Evolutionary conservation across 2,888 invertebrate genomes (phyloP), one percentile per base, ranked within the genome.

Genomic region (Smittia sp.): DNA sequence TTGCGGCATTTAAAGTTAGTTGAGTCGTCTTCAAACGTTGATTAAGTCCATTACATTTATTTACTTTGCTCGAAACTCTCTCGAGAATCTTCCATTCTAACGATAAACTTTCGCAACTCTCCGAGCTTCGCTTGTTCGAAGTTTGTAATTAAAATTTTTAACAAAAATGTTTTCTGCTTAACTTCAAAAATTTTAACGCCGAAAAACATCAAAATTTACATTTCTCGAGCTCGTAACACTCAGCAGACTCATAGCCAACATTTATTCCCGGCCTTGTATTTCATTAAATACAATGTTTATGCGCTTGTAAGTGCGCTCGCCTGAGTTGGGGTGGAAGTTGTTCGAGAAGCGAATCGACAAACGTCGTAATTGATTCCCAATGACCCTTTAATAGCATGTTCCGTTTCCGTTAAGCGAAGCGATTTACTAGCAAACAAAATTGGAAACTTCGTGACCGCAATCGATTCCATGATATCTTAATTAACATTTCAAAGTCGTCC

Each of bases 351-450:
- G 22, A 46, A 58, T 20, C 58, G 58, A 58, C 18, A 58, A 58
- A 58, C 58, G 4, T 58, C 58, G 22, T 69, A 69, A 69, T 69
- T 69, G 69, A 69, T 69, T 46, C 52, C 20, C 69, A 69, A 69
- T 69, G 46, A 46, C 69, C 25, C 27, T 69, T 27, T 69, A 69
- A 69, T 69, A 41, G 32, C 27, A 69, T 27, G 69, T 69, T 69
- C 27, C 13, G 6, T 27, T n/a, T 27, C n/a, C 58, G 13, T 58
- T 58, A 27, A 2, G 1, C 63, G 63, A 25, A 2, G 24, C 3
- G 27, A 63, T 27, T 63, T 63, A 25, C 27, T 25, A 20, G 58
- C 22, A 63, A 63, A 63, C n/a, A 27, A 58, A 63, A 27, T 25
- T 25, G 25, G n/a, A 6, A 27, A 15, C n/a, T 63, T 63, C 25